Percentiles rank a stretch among this genome's conserved stretches.
Evolutionary conservation across 2,113 vertebrate genomes (phyloP).

Genomic region (Bos taurus): ARS-UCD2.0 NC_037333.1:26273001-26273500

Average conservation of each 20-base stretch:
- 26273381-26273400: not conserved
- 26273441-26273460: slow-evolving; percentile 20
- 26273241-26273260: not conserved
- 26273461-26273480: slow-evolving; percentile 42
- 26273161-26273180: no score
- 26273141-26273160: rapidly evolving
- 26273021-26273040: no score
- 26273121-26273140: no score
- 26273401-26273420: slow-evolving; percentile 19
- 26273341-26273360: slow-evolving; percentile 31
- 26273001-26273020: no score
- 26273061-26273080: no score
- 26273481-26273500: slow-evolving; percentile 11
- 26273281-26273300: not conserved
- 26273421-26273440: not conserved
- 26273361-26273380: not conserved
- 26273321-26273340: slow-evolving; percentile 21
- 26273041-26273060: no score
- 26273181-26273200: no score
- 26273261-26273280: not conserved
- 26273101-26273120: no score
- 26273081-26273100: no score
- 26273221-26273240: not conserved
- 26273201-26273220: no score
- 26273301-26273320: not conserved